These are phyloP conservation scores for Empis livida DNA, from an alignment of 2,888 invertebrate genomes.

Conservation along the genomic window DNA sequence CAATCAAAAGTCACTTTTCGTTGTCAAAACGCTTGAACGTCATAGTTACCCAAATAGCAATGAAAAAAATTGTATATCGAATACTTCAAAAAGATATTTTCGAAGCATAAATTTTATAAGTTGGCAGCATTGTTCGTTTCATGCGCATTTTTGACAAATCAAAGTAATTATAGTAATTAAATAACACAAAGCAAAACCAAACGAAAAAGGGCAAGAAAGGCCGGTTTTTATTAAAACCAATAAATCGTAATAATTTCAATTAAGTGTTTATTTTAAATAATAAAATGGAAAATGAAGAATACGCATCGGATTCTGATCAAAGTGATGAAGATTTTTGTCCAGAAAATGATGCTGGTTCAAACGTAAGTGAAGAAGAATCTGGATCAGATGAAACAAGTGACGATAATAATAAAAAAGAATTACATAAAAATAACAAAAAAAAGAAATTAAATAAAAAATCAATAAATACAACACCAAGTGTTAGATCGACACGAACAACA, in stretches of 20 bases:
- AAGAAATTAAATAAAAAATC: conserved; percentile 3
- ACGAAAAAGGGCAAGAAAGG: no score
- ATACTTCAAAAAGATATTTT: no score
- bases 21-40: no score
- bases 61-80: no score
- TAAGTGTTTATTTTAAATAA: not conserved
- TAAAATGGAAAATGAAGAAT: conserved; percentile 36
- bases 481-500: conserved; percentile 7
- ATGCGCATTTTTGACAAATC: no score
- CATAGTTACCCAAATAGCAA: no score
- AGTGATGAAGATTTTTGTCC: conserved; percentile 72
- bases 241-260: not conserved
- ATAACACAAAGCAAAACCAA: no score
- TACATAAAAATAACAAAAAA: conserved; percentile 10
- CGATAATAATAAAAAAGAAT: conserved; percentile 1
- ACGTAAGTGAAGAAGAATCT: conserved; percentile 42
- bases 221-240: no score
- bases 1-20: no score
- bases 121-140: no score
- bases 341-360: conserved; percentile 38
- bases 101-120: no score
- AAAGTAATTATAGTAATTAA: no score
- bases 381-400: conserved; percentile 21
- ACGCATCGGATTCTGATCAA: conserved; percentile 52
- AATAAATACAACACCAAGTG: conserved; percentile 18